Conservation (phyloP, 2,888 invertebrate species). For the Lysandra coridon region DNA sequence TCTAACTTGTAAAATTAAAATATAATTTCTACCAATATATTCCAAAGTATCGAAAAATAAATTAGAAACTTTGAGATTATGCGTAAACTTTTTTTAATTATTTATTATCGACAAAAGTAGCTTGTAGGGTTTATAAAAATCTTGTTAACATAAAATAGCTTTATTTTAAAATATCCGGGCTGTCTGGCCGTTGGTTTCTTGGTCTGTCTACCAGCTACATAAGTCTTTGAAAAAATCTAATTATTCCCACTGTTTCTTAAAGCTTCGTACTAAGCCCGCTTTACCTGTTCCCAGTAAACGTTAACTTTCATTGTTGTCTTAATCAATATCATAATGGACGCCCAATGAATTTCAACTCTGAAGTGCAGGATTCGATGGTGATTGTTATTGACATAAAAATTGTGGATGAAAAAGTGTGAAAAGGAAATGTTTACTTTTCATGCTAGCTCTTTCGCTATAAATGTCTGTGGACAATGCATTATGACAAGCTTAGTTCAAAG, state of each 20-base stretch:
- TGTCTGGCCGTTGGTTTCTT: no score
- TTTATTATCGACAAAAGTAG: not conserved
- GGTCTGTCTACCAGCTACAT: not conserved
- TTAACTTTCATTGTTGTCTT: not conserved
- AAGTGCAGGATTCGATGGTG: not conserved
- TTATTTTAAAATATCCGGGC: no score
- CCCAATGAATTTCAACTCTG: not conserved
- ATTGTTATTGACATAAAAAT: not conserved
- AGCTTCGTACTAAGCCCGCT: slow-evolving; percentile 45
- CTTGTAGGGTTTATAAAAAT: not conserved
- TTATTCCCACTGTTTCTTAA: slow-evolving; percentile 46
- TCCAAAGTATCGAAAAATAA: no score
- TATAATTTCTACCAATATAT: no score
- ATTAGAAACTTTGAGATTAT: no score
- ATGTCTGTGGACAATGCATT: no score
- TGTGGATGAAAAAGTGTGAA: not conserved
- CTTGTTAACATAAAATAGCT: not conserved
- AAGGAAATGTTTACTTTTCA: no score
- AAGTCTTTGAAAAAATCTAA: slow-evolving; percentile 42
- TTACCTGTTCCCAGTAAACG: slow-evolving; percentile 41
- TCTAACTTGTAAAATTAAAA: no score
- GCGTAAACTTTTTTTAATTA: not conserved
- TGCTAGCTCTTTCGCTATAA: no score
- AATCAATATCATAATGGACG: slow-evolving; percentile 28
- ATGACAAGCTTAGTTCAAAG: no score